Base-by-base conservation (phyloP, 1,140 invertebrate species). In the Drosophila mayri region DNA sequence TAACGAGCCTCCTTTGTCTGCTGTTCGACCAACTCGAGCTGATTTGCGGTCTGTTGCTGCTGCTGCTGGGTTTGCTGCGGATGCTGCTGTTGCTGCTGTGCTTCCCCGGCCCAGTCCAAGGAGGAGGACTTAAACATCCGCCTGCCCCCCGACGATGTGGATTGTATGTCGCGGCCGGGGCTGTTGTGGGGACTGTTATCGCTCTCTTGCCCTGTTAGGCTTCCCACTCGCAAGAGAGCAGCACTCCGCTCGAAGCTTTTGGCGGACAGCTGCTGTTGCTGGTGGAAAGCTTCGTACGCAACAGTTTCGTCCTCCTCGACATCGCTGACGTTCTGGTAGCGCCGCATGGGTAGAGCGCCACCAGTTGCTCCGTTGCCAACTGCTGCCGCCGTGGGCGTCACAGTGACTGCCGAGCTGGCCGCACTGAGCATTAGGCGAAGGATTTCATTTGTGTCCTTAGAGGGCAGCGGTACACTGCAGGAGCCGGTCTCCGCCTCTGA, bases 271-370 rank as follows among this genome's bases (percentile, higher is more conserved):
- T 62, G 50, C 37, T 54, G 50, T 16, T 20, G 78, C 30, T 59
- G 71, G 43, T 88, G 86, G 59, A 91, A 92, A 88, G 90, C 90
- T 92, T 85, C 86, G 71, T 85, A 91, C 75, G 90, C 90, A 92
- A 92, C 90, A 92, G 90, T 91, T 91, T 91, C 88, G 65, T 68
- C 78, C 62, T 88, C 72, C 60, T 80, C 84, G 40, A 65, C 65
- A 46, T 66, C 79, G 52, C 70, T 73, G 43, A 52, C 61, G 9
- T 73, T 47, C 38, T 80, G 79, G 43, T 90, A 82, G 50, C 84
- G 79, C 43, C 76, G 60, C 50, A 63, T 16, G 35, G 57, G 52
- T 52, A 49, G 44, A 43, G 62, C 52, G 57, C 66, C 84, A 88
- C 84, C 85, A 88, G 82, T 91, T 90, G 83, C 82, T 79, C 55